Conservation (phyloP, 2,113 vertebrate species). For the Phrynosoma blainvillii region DNA sequence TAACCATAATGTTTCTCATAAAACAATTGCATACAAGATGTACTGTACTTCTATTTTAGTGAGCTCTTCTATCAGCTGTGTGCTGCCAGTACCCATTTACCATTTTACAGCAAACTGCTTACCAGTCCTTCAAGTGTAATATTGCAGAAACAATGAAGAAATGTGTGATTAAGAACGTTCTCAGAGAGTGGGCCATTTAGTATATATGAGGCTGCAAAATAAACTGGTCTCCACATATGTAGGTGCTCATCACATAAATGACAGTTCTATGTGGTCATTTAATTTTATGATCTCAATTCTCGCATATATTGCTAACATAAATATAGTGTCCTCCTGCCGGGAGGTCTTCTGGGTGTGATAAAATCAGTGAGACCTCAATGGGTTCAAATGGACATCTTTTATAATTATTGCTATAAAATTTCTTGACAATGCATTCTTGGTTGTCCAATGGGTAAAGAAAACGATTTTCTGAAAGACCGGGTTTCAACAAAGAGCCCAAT, state of each 20-base stretch:
- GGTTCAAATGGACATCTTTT: conserved; percentile 94
- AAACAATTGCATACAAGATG: conserved; percentile 86
- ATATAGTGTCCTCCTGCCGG: conserved; percentile 89
- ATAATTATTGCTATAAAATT: conserved; percentile 90
- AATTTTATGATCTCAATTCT: conserved; percentile 98
- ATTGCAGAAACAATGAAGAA: conserved; percentile 82
- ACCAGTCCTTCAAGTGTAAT: conserved; percentile 81
- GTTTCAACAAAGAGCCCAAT: conserved; percentile 76
- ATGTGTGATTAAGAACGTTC: conserved; percentile 88
- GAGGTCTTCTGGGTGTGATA: conserved; percentile 89
- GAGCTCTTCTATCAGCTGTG: conserved; percentile 77
- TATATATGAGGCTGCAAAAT: conserved; percentile 79
- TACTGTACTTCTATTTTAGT: conserved; percentile 84
- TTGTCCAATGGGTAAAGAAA: conserved; percentile 82
- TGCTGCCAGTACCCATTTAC: conserved; percentile 78
- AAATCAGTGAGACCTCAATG: conserved; percentile 88
- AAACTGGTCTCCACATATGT: conserved; percentile 82
- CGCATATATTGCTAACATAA: conserved; percentile 98
- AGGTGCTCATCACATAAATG: conserved; percentile 85
- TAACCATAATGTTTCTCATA: conserved; percentile 85
- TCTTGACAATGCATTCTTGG: conserved; percentile 84
- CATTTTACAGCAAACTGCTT: conserved; percentile 80
- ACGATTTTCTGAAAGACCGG: conserved; percentile 80
- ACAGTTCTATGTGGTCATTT: conserved; percentile 93
- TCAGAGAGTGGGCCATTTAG: conserved; percentile 80